Conservation (phyloP, 2,113 vertebrate genomes). For the Carollia perspicillata region DNA sequence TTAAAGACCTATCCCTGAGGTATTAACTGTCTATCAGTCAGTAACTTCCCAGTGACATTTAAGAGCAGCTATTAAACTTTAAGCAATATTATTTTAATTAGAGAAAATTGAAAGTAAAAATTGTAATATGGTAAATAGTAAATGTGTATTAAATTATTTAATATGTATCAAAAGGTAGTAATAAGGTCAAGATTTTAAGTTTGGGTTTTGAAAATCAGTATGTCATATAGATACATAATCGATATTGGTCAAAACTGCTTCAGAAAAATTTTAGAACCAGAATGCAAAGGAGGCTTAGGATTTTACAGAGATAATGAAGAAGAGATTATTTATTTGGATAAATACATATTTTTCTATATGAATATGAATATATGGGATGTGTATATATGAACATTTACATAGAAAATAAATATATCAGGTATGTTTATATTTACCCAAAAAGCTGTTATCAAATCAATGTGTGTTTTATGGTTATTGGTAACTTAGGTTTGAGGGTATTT, state of each 20-base stretch:
- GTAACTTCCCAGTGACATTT: constrained; percentile 41
- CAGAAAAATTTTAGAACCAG: constrained; percentile 21
- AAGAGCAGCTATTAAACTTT: constrained; percentile 44
- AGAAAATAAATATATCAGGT: background rate
- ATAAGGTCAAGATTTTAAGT: constrained; percentile 18
- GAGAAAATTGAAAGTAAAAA: constrained; percentile 50
- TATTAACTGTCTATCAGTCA: constrained; percentile 27
- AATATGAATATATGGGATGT: background rate
- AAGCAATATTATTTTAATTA: constrained; percentile 62
- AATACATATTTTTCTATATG: background rate
- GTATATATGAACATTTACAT: background rate
- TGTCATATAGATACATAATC: background rate
- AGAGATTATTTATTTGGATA: background rate
- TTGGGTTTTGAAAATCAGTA: constrained; percentile 29
- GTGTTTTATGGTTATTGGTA: background rate
- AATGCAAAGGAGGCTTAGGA: background rate
- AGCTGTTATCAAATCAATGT: background rate
- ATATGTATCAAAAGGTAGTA: constrained; percentile 1
- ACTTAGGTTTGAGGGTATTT: background rate
- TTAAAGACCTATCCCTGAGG: constrained; percentile 14
- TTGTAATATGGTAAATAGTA: constrained; percentile 37
- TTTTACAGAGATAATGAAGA: background rate
- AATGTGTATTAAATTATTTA: constrained; percentile 23
- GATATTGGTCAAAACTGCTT: background rate
- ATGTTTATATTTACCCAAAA: background rate